Evolutionary conservation across 2,888 invertebrate genomes (phyloP), one percentile per base, ranked within the genome.

Genomic region (Epicampocera succincta): DNA sequence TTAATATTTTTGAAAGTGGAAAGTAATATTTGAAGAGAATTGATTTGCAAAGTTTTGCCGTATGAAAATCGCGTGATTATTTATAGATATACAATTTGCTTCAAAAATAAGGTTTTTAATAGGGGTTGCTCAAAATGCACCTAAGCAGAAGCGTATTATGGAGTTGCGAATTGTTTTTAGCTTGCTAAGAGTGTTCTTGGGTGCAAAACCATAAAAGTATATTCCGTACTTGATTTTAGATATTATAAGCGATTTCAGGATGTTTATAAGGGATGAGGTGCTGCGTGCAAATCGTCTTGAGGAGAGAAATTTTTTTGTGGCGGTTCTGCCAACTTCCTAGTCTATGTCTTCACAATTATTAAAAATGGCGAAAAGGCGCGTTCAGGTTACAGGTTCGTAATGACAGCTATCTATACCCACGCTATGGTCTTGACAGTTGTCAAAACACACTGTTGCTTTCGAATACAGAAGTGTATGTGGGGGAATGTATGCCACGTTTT

Each of bases 231-330:
- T 38, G 3, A 81, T 75, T 81, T 81, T 81, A 1, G 66, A 61
- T 1, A 66, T 38, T 46, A 84, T 21, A 1, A 79, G 19, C 0
- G 81, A 13, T 38, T 75, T 81, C 12, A 61, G 33, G 9, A 66
- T 12, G 9, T 17, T 17, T 8, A 81, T 50, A 13, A 84, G 15
- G 1, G 72, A 19, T 2, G 19, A 11, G 0, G 72, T 71, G 40
- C 63, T 66, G 13, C 60, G 56, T 6, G 63, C 68, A 42, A 78
- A 69, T 58, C 60, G 75, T 11, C 3, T 25, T 15, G 56, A 72
- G 1, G 72, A 42, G 0, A 84, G 33, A 44, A 75, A 84, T 65
- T 76, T 84, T 1, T 82, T 71, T 12, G n/a, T n/a, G n/a, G n/a
- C n/a, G n/a, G n/a, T n/a, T n/a, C n/a, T n/a, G n/a, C n/a, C n/a